These are phyloP conservation scores for Drosophila insularis DNA, from an alignment of 1,140 invertebrate genomes.

Conservation along the genomic window DNA sequence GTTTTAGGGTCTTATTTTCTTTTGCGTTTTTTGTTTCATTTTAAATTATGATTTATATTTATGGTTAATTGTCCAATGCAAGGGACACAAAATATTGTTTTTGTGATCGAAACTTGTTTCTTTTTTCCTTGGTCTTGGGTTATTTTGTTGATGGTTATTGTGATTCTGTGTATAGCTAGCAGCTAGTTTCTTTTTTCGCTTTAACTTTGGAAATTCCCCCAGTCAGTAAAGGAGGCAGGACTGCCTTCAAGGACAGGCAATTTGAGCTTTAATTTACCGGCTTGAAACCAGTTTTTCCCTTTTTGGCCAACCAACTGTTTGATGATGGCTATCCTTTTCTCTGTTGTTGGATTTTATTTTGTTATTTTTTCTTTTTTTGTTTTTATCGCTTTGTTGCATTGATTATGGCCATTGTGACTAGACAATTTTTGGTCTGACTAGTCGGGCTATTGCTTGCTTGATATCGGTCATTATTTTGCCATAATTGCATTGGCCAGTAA, in stretches of 20 bases:
- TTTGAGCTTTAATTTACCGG: slow-evolving; percentile 19
- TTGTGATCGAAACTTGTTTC: slow-evolving; percentile 45
- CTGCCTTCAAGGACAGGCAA: slow-evolving; percentile 10
- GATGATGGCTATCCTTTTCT: not conserved
- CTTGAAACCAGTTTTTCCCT: not conserved
- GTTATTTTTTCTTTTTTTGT: slow-evolving; percentile 4
- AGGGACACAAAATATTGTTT: slow-evolving; percentile 21
- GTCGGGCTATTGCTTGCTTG: slow-evolving; percentile 5
- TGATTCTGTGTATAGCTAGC: not conserved
- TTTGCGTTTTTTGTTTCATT: not conserved
- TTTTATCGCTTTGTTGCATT: slow-evolving; percentile 5
- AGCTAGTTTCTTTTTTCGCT: slow-evolving; percentile 6
- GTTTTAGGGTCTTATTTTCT: slow-evolving; percentile 10
- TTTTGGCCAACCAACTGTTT: not conserved
- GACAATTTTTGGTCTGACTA: slow-evolving; percentile 20
- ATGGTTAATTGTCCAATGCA: slow-evolving; percentile 26
- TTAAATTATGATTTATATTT: slow-evolving; percentile 48
- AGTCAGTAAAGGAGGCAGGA: slow-evolving; percentile 10
- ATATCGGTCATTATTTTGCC: slow-evolving; percentile 30
- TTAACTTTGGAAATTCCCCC: slow-evolving; percentile 10
- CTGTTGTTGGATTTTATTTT: not conserved
- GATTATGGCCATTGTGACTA: slow-evolving; percentile 29
- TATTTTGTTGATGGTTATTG: slow-evolving; percentile 22
- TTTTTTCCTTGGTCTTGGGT: slow-evolving; percentile 20
- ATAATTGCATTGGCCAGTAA: slow-evolving; percentile 27